Conservation (phyloP, 1,140 invertebrate species). For the Papilio polytes region DNA sequence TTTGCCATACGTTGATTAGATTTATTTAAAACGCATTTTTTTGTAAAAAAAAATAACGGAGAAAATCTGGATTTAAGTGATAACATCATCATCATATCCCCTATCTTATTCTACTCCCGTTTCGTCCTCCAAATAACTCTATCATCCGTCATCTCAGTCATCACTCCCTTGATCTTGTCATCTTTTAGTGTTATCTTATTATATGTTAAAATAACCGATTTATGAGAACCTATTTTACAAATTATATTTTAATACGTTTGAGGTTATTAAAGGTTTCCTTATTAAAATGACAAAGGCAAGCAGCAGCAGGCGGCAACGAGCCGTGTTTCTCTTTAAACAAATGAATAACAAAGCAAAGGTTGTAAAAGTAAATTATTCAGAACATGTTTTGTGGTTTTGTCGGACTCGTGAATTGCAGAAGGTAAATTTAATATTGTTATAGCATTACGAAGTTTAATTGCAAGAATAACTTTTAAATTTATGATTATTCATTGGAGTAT, state of each 20-base stretch:
- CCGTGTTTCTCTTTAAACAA: slow-evolving; percentile 27
- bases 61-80: too few relatives aligned
- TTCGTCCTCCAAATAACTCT: too few relatives aligned
- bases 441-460: background rate
- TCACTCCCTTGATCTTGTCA: too few relatives aligned
- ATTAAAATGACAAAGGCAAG: background rate
- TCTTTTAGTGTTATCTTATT: too few relatives aligned
- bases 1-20: background rate
- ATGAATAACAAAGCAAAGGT: slow-evolving; percentile 36
- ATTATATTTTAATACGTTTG: background rate
- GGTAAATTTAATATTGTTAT: background rate
- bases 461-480: too few relatives aligned
- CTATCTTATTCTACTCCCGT: too few relatives aligned
- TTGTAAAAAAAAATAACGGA: background rate
- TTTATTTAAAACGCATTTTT: background rate
- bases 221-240: background rate
- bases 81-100: too few relatives aligned
- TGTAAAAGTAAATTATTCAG: slow-evolving; percentile 39
- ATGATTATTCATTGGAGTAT: too few relatives aligned
- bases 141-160: too few relatives aligned
- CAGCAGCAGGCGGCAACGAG: background rate
- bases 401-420: slow-evolving; percentile 7
- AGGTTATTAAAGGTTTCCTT: background rate
- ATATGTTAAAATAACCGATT: background rate
- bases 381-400: slow-evolving; percentile 31